A percentile compares a stretch with the other conserved stretches of the same genome.
Evolutionary conservation across 1,140 invertebrate species (phyloP).

Genomic region (Acyrthosiphon pisum): DNA sequence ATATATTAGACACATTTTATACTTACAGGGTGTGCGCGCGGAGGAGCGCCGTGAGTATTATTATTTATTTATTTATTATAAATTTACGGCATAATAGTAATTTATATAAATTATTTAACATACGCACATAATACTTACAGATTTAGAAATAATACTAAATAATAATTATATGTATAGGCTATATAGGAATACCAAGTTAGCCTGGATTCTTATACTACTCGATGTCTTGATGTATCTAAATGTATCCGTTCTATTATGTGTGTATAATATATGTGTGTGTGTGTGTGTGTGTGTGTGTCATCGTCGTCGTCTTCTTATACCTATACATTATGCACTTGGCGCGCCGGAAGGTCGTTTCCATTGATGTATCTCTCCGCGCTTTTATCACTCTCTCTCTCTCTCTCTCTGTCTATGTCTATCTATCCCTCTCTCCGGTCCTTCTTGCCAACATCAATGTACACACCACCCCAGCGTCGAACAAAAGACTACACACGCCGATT

Average conservation of each 20-base stretch:
- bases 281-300: neutral
- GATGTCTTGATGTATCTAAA: too few species aligned
- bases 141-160: too few species aligned
- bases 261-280: neutral
- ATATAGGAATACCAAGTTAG: too few species aligned
- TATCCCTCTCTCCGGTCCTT: neutral
- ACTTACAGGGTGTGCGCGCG: too few species aligned
- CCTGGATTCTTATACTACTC: too few species aligned
- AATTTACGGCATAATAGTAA: too few species aligned
- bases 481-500: slow-evolving; percentile 31
- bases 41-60: too few species aligned
- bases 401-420: neutral
- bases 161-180: too few species aligned
- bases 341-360: slow-evolving; percentile 22
- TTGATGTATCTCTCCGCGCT: neutral
- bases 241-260: neutral
- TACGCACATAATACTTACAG: too few species aligned
- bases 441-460: neutral
- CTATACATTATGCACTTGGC: neutral
- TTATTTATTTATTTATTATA: too few species aligned
- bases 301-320: neutral
- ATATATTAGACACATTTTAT: too few species aligned
- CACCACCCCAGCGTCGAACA: slow-evolving; percentile 2
- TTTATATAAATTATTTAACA: too few species aligned
- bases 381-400: neutral